Base-by-base conservation (phyloP, 23 tunicate genomes). In the Clavelina lepadiformis region DNA sequence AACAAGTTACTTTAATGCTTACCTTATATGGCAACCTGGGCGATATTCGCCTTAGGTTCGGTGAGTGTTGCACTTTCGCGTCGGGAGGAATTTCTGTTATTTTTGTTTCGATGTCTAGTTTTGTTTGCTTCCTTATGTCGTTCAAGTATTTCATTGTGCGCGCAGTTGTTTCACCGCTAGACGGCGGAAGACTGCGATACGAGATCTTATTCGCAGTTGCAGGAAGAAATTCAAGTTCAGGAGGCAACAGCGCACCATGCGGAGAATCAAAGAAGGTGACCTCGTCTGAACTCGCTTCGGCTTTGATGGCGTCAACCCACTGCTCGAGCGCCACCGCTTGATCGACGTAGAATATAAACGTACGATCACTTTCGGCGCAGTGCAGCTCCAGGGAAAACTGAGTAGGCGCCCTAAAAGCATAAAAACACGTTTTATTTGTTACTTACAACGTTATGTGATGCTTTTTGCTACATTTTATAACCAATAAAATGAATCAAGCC, bases 251-350 rank as follows among this genome's bases (percentile, higher is more conserved):
- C 3, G 61, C 66, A 5, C 69, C 68, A 4, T 67, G 68, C 19
- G 56, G 36, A n/a, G 67, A 38, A 35, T 58, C 56, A 2, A 68
- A 26, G 13, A 62, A 35, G 24, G 65, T 35, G 29, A 53, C 28
- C 23, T 65, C 44, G 51, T 68, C 84, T 7, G 31, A 3, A 2
- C 62, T 27, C 18, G 61, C 20, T 45, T 67, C 84, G 3, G 50
- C 57, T 33, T 59, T 68, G 3, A 78, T 56, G 18, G 68, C 75
- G 22, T 78, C 69, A 1, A 78, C 69, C 84, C 84, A 78, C 3
- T 41, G 44, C 69, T 78, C 67, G 47, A 78, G 75, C 75, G 66
- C 50, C 75, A 25, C n/a, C 75, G 31, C 61, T 37, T 78, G 75
- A 51, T 49, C 26, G 31, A 62, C 31, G 59, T 78, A 67, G 23